These are phyloP conservation scores for Acrocephalus kingi DNA, from an alignment of 2,113 vertebrate genomes.

Conservation along the genomic window DNA sequence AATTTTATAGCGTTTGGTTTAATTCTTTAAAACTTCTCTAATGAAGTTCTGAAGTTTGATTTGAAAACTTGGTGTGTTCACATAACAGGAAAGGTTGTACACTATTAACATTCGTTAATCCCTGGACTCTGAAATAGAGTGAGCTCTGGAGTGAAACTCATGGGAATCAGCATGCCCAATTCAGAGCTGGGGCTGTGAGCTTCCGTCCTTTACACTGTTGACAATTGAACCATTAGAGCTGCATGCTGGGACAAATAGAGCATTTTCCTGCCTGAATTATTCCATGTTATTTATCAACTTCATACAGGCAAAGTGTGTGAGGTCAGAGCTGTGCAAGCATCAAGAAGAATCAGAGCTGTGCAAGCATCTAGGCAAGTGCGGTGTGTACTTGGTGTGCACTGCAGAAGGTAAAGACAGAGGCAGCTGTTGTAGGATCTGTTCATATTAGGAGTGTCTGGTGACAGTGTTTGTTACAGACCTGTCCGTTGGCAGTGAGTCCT, in stretches of 20 bases:
- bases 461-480: not conserved
- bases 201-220: not conserved
- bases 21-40: not conserved
- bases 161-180: accelerated
- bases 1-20: not conserved
- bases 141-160: not conserved
- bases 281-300: not conserved
- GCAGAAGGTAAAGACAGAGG: not conserved
- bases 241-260: not conserved
- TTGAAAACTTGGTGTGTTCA: not conserved
- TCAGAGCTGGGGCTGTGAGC: not conserved
- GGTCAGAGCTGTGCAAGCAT: not conserved
- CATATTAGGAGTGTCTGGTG: not conserved
- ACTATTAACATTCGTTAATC: accelerated
- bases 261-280: not conserved
- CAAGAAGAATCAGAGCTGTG: not conserved
- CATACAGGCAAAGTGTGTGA: not conserved
- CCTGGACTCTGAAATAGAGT: not conserved
- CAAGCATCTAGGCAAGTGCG: not conserved
- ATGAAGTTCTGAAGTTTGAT: not conserved
- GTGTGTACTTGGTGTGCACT: accelerated
- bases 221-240: not conserved
- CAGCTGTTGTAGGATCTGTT: not conserved
- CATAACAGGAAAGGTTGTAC: not conserved
- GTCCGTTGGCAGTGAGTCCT: not conserved